Conservation (phyloP, 2,888 invertebrate genomes). For the Ichneumoninae sp. region DNA sequence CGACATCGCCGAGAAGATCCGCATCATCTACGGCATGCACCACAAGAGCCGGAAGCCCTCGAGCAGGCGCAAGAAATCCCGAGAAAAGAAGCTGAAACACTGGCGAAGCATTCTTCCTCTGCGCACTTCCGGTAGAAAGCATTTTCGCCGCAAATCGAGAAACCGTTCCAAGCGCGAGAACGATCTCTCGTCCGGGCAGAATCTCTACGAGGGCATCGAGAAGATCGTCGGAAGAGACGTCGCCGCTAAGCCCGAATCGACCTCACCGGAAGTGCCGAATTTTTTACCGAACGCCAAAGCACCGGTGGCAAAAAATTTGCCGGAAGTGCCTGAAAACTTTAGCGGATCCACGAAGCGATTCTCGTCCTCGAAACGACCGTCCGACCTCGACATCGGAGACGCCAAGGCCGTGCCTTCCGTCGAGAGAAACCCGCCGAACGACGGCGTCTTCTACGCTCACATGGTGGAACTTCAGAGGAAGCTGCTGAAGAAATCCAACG, state of each 20-base stretch:
- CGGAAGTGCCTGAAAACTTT: background rate
- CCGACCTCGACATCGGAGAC: constrained; percentile 32
- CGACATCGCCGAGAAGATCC: constrained; percentile 68
- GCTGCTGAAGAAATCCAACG: constrained; percentile 44
- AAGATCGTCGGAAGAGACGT: constrained; percentile 57
- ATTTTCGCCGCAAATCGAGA: background rate
- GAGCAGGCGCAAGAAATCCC: background rate
- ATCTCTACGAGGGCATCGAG: constrained; percentile 55
- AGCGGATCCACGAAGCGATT: background rate
- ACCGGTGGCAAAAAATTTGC: background rate
- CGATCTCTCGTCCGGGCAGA: constrained; percentile 9
- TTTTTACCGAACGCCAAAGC: background rate
- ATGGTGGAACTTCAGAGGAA: constrained; percentile 49
- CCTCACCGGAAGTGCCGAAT: background rate
- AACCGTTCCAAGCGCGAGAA: constrained; percentile 49
- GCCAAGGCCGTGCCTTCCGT: constrained; percentile 13
- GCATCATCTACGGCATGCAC: constrained; percentile 67
- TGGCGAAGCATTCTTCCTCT: constrained; percentile 29
- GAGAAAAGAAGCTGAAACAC: constrained; percentile 22
- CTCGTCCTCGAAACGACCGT: background rate
- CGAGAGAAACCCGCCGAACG: constrained; percentile 15
- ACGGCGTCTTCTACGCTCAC: constrained; percentile 51
- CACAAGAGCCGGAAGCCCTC: constrained; percentile 37
- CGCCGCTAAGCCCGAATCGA: background rate
- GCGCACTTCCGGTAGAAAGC: constrained; percentile 2